Evolutionary conservation across 2,797 vertebrate species (phyloP).

Genomic region (Uromys caudimaculatus): DNA sequence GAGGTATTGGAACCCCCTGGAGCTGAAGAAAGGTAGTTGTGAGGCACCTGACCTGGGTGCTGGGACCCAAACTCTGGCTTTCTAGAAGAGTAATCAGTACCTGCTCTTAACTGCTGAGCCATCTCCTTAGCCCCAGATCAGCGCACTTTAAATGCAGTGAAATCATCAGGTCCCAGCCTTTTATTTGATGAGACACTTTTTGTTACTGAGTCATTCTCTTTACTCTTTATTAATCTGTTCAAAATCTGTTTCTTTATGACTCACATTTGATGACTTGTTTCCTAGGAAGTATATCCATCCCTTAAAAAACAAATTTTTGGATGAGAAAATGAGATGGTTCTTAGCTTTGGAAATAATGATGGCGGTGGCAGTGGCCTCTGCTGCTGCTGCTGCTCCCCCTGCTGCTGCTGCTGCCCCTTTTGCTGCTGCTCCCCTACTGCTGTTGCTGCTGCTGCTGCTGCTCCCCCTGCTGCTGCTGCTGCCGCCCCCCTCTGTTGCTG

Average conservation of each 20-base stretch:
- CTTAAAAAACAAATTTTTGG: background rate
- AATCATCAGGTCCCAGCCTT: background rate
- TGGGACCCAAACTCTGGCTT: too few species aligned
- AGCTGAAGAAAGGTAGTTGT: background rate
- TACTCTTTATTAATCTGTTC: background rate
- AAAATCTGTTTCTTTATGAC: background rate
- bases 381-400: too few species aligned
- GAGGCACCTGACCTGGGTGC: background rate
- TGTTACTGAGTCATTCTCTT: background rate
- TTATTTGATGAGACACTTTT: background rate
- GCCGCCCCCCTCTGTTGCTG: too few species aligned
- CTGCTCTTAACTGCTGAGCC: background rate
- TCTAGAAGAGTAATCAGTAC: background rate
- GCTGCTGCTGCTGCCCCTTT: too few species aligned
- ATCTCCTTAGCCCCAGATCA: background rate
- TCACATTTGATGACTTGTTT: background rate
- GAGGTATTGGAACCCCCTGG: background rate
- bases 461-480: too few species aligned
- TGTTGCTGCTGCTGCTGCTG: too few species aligned
- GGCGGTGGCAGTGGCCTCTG: too few species aligned
- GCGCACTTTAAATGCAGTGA: background rate
- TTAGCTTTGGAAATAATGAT: conserved; percentile 41
- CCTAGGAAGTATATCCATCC: background rate
- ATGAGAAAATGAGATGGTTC: conserved; percentile 19
- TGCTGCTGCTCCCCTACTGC: too few species aligned